Base-by-base conservation (phyloP, 2,888 invertebrate species). In the Dysmachus trigonus region DNA sequence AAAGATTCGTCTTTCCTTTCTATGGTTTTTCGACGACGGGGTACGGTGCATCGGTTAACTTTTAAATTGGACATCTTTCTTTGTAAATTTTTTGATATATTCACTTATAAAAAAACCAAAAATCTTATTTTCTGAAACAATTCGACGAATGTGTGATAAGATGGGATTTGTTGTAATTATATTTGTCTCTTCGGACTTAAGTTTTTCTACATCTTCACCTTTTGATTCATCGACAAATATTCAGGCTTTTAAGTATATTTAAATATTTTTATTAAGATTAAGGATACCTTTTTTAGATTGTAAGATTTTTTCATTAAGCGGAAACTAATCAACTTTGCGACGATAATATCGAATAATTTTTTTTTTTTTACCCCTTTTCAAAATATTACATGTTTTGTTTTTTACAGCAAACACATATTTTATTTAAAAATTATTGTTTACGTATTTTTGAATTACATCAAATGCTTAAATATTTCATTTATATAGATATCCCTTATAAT, bases 121-220 rank as follows among this genome's bases (percentile, higher is more conserved):
- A 62, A 22, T 22, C 2, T 62, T 62, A 22, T 62, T 62, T 62
- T n/a, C 31, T 22, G 10, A 53, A 41, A 22, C 10, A 31, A 31
- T 81, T 51, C 53, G 31, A 81, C 81, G 81, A 81, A 53, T 53
- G 81, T 81, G 81, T 81, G 81, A 81, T 62, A 62, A 62, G 62
- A 53, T 81, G 81, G 81, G 81, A 53, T 81, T 81, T 81, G 81
- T 81, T 81, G 81, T 81, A 33, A 33, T 81, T 73, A 73, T 73
- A 30, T 73, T 13, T 62, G 18, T 62, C 22, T 62, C 15, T 15
- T n/a, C 27, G 22, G 62, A 22, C 62, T 62, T 62, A 18, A 62
- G 62, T 62, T 62, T 62, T 62, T 62, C 22, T 62, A 62, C 53
- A 62, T 62, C 62, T 62, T 62, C 62, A 62, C 22, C 22, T 62